Evolutionary conservation across 92 coral and sea anemone species (phyloP).

Genomic region (Parazoanthus darwini): DNA sequence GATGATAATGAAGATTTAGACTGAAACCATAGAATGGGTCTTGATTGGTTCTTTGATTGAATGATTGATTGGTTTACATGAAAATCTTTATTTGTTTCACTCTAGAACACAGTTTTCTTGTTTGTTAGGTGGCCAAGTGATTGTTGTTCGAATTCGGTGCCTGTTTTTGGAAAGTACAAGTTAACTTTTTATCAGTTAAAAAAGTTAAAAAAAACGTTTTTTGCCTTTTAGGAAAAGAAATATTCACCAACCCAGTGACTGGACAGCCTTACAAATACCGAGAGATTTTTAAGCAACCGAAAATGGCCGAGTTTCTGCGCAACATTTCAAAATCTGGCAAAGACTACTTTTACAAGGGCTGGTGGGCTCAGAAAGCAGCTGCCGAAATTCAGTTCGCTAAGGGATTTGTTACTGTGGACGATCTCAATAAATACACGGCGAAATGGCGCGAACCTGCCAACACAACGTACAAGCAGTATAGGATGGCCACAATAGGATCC

Average conservation of each 20-base stretch:
- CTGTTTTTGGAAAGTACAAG: neutral
- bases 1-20: neutral
- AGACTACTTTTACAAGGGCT: slow-evolving; percentile 74
- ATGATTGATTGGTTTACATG: too few relatives aligned
- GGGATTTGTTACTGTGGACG: slow-evolving; percentile 72
- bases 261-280: slow-evolving; percentile 72
- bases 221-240: slow-evolving; percentile 53
- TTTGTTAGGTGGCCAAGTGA: too few relatives aligned
- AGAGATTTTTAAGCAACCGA: slow-evolving; percentile 81
- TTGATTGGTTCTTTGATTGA: too few relatives aligned
- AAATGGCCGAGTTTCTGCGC: slow-evolving; percentile 73
- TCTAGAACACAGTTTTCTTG: too few relatives aligned
- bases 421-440: slow-evolving; percentile 72
- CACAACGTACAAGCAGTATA: slow-evolving; percentile 71
- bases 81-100: too few relatives aligned
- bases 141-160: too few relatives aligned
- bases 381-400: slow-evolving; percentile 54
- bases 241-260: slow-evolving; percentile 84
- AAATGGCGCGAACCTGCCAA: slow-evolving; percentile 77
- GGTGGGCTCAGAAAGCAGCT: slow-evolving; percentile 70
- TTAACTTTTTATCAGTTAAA: neutral
- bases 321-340: slow-evolving; percentile 61
- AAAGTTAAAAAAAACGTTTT: neutral
- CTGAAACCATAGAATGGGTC: too few relatives aligned
- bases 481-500: slow-evolving; percentile 69